These are phyloP conservation scores for Xylota segnis DNA, from an alignment of 2,888 invertebrate species.

Conservation along the genomic window DNA sequence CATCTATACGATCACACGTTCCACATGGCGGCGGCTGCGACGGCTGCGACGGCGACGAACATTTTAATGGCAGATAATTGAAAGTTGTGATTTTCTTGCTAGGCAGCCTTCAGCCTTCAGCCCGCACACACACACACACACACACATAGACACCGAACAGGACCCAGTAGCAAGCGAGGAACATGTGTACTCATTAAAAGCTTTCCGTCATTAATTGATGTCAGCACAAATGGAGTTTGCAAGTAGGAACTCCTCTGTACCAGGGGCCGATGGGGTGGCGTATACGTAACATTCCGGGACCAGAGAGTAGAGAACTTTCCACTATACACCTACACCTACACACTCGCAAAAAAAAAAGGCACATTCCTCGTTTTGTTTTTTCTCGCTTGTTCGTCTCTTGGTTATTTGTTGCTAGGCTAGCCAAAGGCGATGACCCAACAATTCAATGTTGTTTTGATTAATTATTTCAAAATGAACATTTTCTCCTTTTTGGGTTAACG, in stretches of 20 bases:
- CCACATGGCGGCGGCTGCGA: too few species aligned
- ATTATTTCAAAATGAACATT: constrained; percentile 76
- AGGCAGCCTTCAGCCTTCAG: constrained; percentile 3
- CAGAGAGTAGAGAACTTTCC: constrained; percentile 9
- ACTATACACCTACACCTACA: neutral
- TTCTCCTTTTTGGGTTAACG: constrained; percentile 74
- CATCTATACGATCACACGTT: constrained; percentile 56
- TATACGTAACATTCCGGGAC: constrained; percentile 61
- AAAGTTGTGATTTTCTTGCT: constrained; percentile 75
- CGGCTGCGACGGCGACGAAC: too few species aligned
- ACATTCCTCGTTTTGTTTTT: constrained; percentile 29
- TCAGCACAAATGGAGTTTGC: constrained; percentile 75
- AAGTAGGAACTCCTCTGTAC: constrained; percentile 46
- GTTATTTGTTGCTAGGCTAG: constrained; percentile 55
- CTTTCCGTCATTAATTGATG: constrained; percentile 77
- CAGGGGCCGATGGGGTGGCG: constrained; percentile 43
- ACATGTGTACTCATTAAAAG: constrained; percentile 77
- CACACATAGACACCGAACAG: too few species aligned
- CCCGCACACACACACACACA: constrained; percentile 5
- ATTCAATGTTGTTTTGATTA: constrained; percentile 76
- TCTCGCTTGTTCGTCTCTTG: neutral
- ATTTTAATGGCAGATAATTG: constrained; percentile 75
- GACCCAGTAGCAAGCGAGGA: constrained; percentile 55
- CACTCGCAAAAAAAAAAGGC: constrained; percentile 25
- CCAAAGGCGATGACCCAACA: constrained; percentile 74